Evolutionary conservation across 2,113 vertebrate species (phyloP).

Genomic region (Cairina moschata): DNA sequence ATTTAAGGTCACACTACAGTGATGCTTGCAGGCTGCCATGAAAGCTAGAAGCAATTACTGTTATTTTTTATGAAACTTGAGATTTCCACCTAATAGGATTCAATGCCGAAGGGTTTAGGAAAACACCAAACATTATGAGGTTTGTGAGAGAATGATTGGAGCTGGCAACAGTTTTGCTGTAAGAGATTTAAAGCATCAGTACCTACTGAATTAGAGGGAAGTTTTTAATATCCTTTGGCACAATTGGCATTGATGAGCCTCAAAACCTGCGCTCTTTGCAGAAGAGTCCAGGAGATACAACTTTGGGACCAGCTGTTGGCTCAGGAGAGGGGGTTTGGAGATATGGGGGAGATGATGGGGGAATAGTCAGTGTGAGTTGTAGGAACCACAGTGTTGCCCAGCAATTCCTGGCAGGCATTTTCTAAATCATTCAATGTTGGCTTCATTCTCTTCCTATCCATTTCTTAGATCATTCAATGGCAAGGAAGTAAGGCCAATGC

Average conservation of each 20-base stretch:
- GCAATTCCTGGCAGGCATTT: neutral
- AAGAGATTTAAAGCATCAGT: slow-evolving; percentile 27
- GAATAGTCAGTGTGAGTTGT: neutral
- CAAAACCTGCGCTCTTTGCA: neutral
- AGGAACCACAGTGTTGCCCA: neutral
- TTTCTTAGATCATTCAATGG: neutral
- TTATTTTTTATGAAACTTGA: slow-evolving; percentile 59
- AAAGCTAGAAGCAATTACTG: slow-evolving; percentile 39
- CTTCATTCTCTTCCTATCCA: neutral
- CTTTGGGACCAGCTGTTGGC: neutral
- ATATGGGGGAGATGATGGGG: neutral
- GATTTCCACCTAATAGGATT: slow-evolving; percentile 44
- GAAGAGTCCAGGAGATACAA: neutral
- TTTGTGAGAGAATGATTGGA: slow-evolving; percentile 8
- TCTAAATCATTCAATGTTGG: neutral
- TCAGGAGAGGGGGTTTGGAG: neutral
- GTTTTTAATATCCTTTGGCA: neutral
- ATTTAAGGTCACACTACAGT: slow-evolving; percentile 46
- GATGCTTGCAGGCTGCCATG: neutral
- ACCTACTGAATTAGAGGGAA: neutral
- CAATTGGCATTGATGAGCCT: neutral
- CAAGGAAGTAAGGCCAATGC: neutral
- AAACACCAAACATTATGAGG: slow-evolving; percentile 8
- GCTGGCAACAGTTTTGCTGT: neutral
- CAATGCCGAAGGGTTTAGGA: slow-evolving; percentile 34